A percentile compares a stretch with the other conserved stretches of the same genome.
Conservation (phyloP, 2,113 vertebrate species). For the Salvelinus fontinalis region DNA sequence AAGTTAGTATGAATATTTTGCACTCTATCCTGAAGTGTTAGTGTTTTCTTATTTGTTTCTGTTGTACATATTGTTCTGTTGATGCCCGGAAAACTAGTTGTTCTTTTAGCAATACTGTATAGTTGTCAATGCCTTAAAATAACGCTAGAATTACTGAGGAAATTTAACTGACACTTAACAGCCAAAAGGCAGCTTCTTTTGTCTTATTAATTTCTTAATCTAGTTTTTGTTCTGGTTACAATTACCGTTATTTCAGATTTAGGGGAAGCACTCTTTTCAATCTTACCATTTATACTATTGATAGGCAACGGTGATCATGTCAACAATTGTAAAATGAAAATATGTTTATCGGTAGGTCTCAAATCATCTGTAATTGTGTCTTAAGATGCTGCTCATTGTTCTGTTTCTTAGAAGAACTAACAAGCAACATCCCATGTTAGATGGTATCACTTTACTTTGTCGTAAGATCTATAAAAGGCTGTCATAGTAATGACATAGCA, state of each 20-base stretch:
- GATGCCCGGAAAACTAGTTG: slow-evolving; percentile 45
- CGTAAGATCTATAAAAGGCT: slow-evolving; percentile 23
- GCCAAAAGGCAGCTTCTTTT: slow-evolving; percentile 45
- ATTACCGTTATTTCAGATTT: slow-evolving; percentile 20
- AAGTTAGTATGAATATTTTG: slow-evolving; percentile 61
- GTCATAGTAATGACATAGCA: slow-evolving; percentile 20
- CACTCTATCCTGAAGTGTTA: slow-evolving; percentile 59
- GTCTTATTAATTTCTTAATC: slow-evolving; percentile 14
- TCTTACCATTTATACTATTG: slow-evolving; percentile 61
- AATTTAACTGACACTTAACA: not conserved
- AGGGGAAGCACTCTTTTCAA: slow-evolving; percentile 39
- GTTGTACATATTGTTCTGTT: slow-evolving; percentile 41
- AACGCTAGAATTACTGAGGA: slow-evolving; percentile 51
- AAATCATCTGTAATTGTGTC: slow-evolving; percentile 52
- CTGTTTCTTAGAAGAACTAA: slow-evolving; percentile 50
- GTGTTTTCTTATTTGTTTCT: slow-evolving; percentile 16
- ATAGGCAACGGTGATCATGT: slow-evolving; percentile 52
- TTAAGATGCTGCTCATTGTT: slow-evolving; percentile 52
- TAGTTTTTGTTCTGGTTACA: slow-evolving; percentile 49
- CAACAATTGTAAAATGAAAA: slow-evolving; percentile 54
- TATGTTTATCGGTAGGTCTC: slow-evolving; percentile 59
- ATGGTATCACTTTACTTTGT: not conserved
- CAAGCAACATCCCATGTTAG: slow-evolving; percentile 6
- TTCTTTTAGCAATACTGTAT: slow-evolving; percentile 74
- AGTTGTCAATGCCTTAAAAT: slow-evolving; percentile 69